Conservation (phyloP, 2,113 vertebrate genomes). For the Thunnus maccoyii region DNA sequence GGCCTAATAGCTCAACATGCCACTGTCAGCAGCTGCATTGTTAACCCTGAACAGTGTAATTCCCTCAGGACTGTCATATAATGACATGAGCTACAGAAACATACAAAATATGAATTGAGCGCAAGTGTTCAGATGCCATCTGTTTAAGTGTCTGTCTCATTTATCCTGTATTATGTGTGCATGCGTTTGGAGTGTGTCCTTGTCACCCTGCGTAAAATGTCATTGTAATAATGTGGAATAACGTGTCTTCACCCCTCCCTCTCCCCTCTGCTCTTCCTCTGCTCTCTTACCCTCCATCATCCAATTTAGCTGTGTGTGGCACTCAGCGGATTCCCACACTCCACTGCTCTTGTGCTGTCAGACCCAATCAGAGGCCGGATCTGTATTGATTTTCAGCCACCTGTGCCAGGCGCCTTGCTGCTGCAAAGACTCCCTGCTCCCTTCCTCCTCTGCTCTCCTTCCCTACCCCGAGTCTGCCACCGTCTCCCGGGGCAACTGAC, state of each 20-base stretch:
- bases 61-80: not conserved
- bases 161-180: slow-evolving; percentile 33
- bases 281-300: slow-evolving; percentile 61
- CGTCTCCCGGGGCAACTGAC: slow-evolving; percentile 89
- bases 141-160: slow-evolving; percentile 46
- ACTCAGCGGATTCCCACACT: slow-evolving; percentile 77
- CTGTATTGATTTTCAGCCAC: slow-evolving; percentile 79
- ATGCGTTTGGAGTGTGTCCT: slow-evolving; percentile 42
- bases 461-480: slow-evolving; percentile 68
- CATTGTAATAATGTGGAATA: slow-evolving; percentile 57
- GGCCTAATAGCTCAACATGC: slow-evolving; percentile 73
- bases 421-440: slow-evolving; percentile 67
- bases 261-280: slow-evolving; percentile 42
- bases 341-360: slow-evolving; percentile 55
- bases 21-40: slow-evolving; percentile 40
- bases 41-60: slow-evolving; percentile 42
- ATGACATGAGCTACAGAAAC: slow-evolving; percentile 34
- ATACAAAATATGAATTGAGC: slow-evolving; percentile 43
- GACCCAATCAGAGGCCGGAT: slow-evolving; percentile 69
- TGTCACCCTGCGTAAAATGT: slow-evolving; percentile 48
- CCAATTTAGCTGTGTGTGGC: slow-evolving; percentile 75
- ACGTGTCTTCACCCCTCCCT: slow-evolving; percentile 37
- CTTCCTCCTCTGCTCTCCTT: slow-evolving; percentile 56
- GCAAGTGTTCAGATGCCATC: slow-evolving; percentile 31
- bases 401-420: slow-evolving; percentile 83